Evolutionary conservation across 2,113 vertebrate genomes (phyloP), one percentile per base, ranked within the genome.

Genomic region (Balaeniceps rex): DNA sequence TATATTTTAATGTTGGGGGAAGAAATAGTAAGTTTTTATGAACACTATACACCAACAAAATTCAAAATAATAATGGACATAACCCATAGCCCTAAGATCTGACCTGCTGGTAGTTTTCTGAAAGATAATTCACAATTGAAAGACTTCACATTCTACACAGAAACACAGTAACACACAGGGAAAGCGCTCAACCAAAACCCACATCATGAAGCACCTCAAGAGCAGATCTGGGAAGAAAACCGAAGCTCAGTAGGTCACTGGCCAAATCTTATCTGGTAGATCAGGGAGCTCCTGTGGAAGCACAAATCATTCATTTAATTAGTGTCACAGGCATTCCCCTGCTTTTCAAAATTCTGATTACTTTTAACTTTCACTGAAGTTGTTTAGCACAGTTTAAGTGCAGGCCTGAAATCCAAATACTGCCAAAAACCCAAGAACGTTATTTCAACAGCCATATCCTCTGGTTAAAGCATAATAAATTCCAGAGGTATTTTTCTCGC

Each of bases 371-470:
- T 31, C 18, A 14, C 58, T 90, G 42, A 70, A 74, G 58, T 14
- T 54, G 36, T 14, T 70, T 33, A 47, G 58, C 29, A 65, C 14
- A 61, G 38, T 55, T 65, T n/a, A 77, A 63, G 70, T 69, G 12
- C 28, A 92, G 87, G 64, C 42, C 38, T 66, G 55, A 92, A 75
- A 88, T 19, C 28, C 70, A 78, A 12, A 57, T 42, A 38, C 21
- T 72, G 19, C 61, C 61, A 87, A 87, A 95, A 88, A 2, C 25
- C 63, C 66, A 79, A 71, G 44, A 88, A 87, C 3, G 6, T 60
- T 52, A 72, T 85, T 91, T 69, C 78, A 92, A 49, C 57, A 54
- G 68, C 87, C 92, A 96, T 87, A 95, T 97, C 95, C 94, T 91
- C 70, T 47, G 76, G 74, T 72, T 83, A 91, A 93, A 90, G n/a